A percentile compares a stretch with the other conserved stretches of the same genome.
phyloP scores from a whole-genome alignment of 1,140 invertebrate species.

The Tetramorium parvispinum region DNA sequence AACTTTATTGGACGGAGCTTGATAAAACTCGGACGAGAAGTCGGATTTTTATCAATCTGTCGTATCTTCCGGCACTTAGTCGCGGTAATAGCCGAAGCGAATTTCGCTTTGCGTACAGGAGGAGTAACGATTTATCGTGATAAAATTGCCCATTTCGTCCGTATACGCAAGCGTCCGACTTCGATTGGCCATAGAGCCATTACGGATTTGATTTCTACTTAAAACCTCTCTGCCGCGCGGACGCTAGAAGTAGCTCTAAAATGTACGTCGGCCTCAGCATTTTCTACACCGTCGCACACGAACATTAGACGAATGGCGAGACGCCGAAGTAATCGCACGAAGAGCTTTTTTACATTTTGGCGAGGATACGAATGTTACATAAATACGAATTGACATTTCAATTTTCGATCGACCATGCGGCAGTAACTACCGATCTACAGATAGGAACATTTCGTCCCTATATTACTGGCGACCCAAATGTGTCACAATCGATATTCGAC shows the following conservation, averaged over 20 bases:
- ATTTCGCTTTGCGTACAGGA: slow-evolving; percentile 47
- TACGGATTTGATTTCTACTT: slow-evolving; percentile 75
- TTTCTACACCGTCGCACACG: slow-evolving; percentile 53
- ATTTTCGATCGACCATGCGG: slow-evolving; percentile 26
- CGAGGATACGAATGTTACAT: slow-evolving; percentile 13
- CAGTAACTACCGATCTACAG: slow-evolving; percentile 6
- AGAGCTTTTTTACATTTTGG: slow-evolving; percentile 53
- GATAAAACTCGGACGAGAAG: slow-evolving; percentile 29
- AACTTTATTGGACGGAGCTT: not conserved
- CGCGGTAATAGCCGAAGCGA: slow-evolving; percentile 32
- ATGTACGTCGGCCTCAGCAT: slow-evolving; percentile 66
- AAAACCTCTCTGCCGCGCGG: slow-evolving; percentile 51
- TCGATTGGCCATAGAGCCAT: slow-evolving; percentile 65
- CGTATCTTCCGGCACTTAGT: slow-evolving; percentile 35
- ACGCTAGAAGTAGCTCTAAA: slow-evolving; percentile 70
- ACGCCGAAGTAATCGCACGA: slow-evolving; percentile 39
- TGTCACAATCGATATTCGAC: slow-evolving; percentile 16
- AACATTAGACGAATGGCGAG: slow-evolving; percentile 31
- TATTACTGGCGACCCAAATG: slow-evolving; percentile 17
- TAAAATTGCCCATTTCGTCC: slow-evolving; percentile 62
- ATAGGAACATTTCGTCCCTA: slow-evolving; percentile 6
- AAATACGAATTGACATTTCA: slow-evolving; percentile 39
- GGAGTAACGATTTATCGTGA: slow-evolving; percentile 61
- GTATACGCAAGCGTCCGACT: not conserved
- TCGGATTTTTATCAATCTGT: slow-evolving; percentile 53